These are phyloP conservation scores for Hybos culiciformis DNA, from an alignment of 2,888 invertebrate species.

Conservation along the genomic window DNA sequence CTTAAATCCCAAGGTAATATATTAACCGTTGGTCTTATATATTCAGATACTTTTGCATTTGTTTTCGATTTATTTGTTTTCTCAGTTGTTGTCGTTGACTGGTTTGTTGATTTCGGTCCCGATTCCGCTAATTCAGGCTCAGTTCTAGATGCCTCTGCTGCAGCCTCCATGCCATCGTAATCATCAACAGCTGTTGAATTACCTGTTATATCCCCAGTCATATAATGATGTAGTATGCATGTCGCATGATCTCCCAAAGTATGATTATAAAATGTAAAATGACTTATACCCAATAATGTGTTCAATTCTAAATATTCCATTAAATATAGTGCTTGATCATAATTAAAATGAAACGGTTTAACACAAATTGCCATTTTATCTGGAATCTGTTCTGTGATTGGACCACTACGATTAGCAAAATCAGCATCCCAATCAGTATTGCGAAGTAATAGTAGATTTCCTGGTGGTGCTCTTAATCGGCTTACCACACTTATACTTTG, in stretches of 20 bases:
- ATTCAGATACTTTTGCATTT: no score
- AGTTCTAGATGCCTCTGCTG: no score
- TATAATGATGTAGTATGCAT: constrained; percentile 58
- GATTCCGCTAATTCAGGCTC: no score
- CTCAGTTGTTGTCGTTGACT: no score
- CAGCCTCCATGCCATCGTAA: no score
- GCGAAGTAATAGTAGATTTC: constrained; percentile 50
- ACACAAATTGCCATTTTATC: constrained; percentile 67
- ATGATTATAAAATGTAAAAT: constrained; percentile 85
- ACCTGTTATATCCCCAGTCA: constrained; percentile 27
- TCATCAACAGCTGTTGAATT: constrained; percentile 27
- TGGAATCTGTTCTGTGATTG: constrained; percentile 25
- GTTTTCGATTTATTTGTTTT: no score
- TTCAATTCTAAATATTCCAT: constrained; percentile 84
- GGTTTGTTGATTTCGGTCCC: no score
- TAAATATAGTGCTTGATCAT: constrained; percentile 69
- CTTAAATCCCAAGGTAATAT: constrained; percentile 54
- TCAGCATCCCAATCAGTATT: constrained; percentile 47
- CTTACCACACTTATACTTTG: constrained; percentile 57
- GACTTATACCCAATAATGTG: constrained; percentile 65
- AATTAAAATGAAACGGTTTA: constrained; percentile 81
- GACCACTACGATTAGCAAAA: constrained; percentile 20
- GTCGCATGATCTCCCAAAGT: constrained; percentile 66
- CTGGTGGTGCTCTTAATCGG: constrained; percentile 43
- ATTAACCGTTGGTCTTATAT: constrained; percentile 29